Evolutionary conservation across 1,140 invertebrate species (phyloP).

Genomic region (Brachionus asplanchnoidis): DNA sequence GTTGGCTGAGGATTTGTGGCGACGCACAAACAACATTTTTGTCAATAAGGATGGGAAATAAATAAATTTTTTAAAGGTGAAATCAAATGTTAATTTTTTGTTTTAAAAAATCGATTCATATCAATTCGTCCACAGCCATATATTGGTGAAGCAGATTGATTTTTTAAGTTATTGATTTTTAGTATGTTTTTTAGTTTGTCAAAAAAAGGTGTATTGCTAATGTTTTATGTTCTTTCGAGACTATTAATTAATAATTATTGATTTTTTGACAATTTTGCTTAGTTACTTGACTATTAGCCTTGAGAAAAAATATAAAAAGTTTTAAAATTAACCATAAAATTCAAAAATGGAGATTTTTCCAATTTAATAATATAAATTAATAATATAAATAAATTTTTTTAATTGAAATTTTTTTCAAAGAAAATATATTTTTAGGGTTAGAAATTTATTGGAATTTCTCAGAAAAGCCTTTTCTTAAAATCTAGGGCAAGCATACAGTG

Average conservation of each 20-base stretch:
- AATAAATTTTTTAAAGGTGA: background rate
- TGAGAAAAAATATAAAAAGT: background rate
- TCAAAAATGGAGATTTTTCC: no score
- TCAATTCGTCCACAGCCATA: background rate
- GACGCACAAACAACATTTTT: conserved; percentile 13
- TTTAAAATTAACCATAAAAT: no score
- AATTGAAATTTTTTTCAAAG: no score
- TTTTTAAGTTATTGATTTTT: background rate
- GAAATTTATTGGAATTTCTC: no score
- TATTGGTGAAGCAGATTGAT: background rate
- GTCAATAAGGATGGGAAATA: background rate
- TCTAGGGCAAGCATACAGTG: no score
- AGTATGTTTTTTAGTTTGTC: background rate
- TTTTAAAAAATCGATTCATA: background rate
- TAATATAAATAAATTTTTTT: no score
- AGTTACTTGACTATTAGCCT: background rate
- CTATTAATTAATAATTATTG: background rate
- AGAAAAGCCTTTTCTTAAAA: no score
- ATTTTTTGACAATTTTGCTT: background rate
- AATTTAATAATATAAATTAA: no score
- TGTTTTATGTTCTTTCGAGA: background rate
- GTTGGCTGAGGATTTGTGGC: background rate
- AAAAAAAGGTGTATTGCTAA: background rate
- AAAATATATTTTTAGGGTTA: no score
- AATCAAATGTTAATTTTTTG: background rate